These are phyloP conservation scores for Typhlichthys subterraneus DNA, from an alignment of 2,797 vertebrate genomes.

Conservation along the genomic window DNA sequence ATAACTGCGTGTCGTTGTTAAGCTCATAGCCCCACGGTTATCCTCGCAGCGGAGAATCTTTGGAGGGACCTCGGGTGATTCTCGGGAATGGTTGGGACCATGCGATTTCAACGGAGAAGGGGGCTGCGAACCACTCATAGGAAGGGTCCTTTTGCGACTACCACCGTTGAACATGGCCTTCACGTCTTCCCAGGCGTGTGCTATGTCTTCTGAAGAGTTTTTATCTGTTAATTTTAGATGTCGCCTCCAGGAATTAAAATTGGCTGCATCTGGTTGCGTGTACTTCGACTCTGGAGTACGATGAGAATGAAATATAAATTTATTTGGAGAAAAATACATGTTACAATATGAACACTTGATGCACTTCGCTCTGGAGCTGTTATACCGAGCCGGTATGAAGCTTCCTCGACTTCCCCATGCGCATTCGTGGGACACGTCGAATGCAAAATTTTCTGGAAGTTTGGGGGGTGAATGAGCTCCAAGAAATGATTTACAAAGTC, in stretches of 20 bases:
- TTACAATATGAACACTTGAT: constrained; percentile 93
- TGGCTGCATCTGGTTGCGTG: constrained; percentile 90
- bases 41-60: constrained; percentile 78
- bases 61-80: constrained; percentile 73
- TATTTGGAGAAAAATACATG: constrained; percentile 94
- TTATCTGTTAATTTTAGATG: constrained; percentile 89
- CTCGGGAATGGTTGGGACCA: constrained; percentile 51
- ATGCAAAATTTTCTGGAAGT: constrained; percentile 91
- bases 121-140: constrained; percentile 68
- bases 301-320: constrained; percentile 93
- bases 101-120: constrained; percentile 66
- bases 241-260: constrained; percentile 92
- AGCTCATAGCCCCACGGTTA: constrained; percentile 61
- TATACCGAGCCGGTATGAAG: constrained; percentile 92
- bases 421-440: constrained; percentile 90
- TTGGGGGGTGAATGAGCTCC: constrained; percentile 89
- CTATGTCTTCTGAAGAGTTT: constrained; percentile 78
- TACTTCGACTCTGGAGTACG: constrained; percentile 92
- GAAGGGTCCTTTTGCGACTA: constrained; percentile 92
- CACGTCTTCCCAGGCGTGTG: constrained; percentile 95
- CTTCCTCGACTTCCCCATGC: constrained; percentile 90
- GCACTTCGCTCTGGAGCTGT: constrained; percentile 93
- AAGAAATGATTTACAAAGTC: constrained; percentile 90
- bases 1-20: constrained; percentile 85
- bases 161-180: constrained; percentile 99